A percentile compares a stretch with the other conserved stretches of the same genome.
Evolutionary conservation across 2,888 invertebrate genomes (phyloP).

Genomic region (Mylabris sibirica): DNA sequence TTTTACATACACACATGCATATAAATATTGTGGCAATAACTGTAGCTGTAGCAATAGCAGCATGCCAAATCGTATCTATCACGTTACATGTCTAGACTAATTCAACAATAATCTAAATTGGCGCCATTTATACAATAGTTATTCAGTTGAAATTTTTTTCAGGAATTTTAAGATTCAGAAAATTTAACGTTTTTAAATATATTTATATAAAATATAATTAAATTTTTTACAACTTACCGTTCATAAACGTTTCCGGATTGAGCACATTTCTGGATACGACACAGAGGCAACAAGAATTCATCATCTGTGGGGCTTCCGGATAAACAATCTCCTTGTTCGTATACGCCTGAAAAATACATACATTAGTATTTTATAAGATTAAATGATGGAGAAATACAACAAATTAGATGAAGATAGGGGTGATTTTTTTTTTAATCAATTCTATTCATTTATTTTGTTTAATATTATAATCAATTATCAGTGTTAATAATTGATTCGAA

Average conservation of each 20-base stretch:
- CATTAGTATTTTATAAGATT: not conserved
- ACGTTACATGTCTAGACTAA: constrained; percentile 13
- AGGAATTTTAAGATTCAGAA: not conserved
- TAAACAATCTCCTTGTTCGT: constrained; percentile 55
- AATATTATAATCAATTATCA: no score
- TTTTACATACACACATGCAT: constrained; percentile 6
- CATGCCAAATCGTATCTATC: constrained; percentile 24
- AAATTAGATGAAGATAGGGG: not conserved
- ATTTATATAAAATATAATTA: not conserved
- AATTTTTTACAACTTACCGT: constrained; percentile 51
- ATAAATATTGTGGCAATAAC: constrained; percentile 3
- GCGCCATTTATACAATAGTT: not conserved
- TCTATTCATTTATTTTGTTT: no score
- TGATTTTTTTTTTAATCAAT: no score
- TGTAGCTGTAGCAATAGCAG: not conserved
- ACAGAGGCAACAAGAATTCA: constrained; percentile 51
- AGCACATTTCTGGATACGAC: constrained; percentile 55
- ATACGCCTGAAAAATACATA: constrained; percentile 48
- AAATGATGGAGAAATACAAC: not conserved
- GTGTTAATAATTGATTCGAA: no score
- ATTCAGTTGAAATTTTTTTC: not conserved
- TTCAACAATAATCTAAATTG: constrained; percentile 7
- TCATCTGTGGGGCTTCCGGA: constrained; percentile 46
- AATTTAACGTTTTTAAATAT: no score
- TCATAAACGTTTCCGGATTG: constrained; percentile 51